Conservation (phyloP, 92 coral and sea anemone genomes). For the Parazoanthus darwini region DNA sequence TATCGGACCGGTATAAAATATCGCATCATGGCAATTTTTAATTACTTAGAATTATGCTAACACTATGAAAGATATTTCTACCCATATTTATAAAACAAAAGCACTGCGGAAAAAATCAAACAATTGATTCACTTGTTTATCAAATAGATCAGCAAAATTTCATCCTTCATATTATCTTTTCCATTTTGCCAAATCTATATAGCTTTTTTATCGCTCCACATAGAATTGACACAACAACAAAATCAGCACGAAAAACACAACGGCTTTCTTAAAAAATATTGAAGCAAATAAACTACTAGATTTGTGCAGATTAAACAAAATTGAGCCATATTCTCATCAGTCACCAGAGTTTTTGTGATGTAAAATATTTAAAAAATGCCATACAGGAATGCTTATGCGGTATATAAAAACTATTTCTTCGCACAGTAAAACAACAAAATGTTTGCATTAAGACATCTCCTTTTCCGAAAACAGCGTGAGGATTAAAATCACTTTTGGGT, state of each 20-base stretch:
- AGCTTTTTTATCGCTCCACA: not conserved
- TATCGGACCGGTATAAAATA: too few species aligned
- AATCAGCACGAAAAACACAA: not conserved
- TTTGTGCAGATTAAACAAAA: not conserved
- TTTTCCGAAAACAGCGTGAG: not conserved
- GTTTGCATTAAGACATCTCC: not conserved
- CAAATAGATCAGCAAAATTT: not conserved
- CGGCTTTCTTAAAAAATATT: not conserved
- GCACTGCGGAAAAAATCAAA: not conserved
- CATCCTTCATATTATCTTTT: too few species aligned
- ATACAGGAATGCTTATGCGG: not conserved
- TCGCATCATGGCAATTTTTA: too few species aligned
- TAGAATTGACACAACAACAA: not conserved
- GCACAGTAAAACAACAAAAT: not conserved
- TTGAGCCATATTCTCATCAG: too few species aligned
- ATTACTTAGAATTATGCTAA: too few species aligned
- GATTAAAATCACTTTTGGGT: not conserved
- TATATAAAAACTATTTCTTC: not conserved
- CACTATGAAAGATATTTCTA: not conserved
- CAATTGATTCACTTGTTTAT: not conserved
- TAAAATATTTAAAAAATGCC: not conserved
- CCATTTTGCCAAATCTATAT: not conserved
- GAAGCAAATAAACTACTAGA: not conserved
- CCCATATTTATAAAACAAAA: not conserved
- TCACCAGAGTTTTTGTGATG: not conserved